Conservation (phyloP, 2,888 invertebrate species). For the Tupiocoris notatus region DNA sequence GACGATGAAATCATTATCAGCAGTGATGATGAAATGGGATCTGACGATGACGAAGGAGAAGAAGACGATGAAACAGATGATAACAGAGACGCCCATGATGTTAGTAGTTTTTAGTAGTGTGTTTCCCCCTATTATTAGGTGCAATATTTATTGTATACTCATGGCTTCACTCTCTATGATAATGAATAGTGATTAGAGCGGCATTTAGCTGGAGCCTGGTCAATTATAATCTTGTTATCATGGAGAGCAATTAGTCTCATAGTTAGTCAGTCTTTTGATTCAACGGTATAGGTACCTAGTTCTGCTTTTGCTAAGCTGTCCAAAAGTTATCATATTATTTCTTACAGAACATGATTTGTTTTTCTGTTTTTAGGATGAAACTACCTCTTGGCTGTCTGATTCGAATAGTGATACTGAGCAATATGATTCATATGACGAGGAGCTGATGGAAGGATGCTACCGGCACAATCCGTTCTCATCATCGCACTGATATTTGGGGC, state of each 20-base stretch:
- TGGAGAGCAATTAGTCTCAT: no score
- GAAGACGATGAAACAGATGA: slow-evolving; percentile 34
- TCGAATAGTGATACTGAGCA: slow-evolving; percentile 33
- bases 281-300: no score
- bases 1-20: slow-evolving; percentile 19
- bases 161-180: no score
- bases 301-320: no score
- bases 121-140: no score
- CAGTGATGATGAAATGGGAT: slow-evolving; percentile 23
- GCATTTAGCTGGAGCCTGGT: no score
- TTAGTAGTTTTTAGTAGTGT: no score
- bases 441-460: not conserved
- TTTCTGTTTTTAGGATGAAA: slow-evolving; percentile 14
- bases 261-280: no score
- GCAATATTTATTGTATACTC: no score
- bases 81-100: not conserved
- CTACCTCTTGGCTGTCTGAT: slow-evolving; percentile 29
- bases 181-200: no score
- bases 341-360: not conserved
- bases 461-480: not conserved
- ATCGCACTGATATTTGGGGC: not conserved
- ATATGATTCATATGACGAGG: slow-evolving; percentile 32
- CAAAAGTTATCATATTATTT: not conserved
- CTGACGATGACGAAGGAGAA: slow-evolving; percentile 31
- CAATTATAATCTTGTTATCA: no score